These are phyloP conservation scores for Astatotilapia flaviijosephi DNA, from an alignment of 2,113 vertebrate genomes.

Conservation along the genomic window DNA sequence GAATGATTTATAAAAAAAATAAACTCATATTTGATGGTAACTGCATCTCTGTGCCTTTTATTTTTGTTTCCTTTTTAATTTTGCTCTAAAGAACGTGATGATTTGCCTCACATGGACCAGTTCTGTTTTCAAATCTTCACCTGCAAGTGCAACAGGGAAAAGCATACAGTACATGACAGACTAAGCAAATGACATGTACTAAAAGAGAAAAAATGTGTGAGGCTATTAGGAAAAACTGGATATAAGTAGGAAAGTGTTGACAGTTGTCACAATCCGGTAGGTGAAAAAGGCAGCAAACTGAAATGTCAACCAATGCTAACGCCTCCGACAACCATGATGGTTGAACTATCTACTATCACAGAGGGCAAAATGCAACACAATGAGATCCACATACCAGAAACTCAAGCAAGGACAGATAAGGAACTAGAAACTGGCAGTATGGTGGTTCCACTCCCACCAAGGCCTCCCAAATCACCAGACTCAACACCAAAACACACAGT, in stretches of 20 bases:
- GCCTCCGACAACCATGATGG: background rate
- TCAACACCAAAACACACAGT: background rate
- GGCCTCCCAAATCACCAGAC: background rate
- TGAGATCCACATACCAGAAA: background rate
- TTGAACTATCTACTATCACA: background rate
- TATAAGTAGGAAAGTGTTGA: background rate
- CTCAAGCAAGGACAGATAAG: background rate
- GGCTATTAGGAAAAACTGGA: background rate
- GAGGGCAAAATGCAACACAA: background rate
- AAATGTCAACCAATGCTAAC: background rate
- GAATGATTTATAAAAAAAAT: constrained; percentile 76
- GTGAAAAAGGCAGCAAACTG: background rate
- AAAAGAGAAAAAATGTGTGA: background rate
- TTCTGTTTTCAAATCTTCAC: background rate
- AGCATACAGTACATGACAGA: background rate
- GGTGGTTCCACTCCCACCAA: background rate
- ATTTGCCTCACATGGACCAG: background rate
- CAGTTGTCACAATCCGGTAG: background rate
- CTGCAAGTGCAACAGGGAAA: background rate
- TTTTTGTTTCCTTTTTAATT: background rate
- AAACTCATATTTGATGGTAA: constrained; percentile 73
- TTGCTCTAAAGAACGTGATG: background rate
- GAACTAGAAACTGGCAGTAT: background rate
- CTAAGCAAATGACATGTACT: background rate
- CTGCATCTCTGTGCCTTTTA: background rate